Conservation (phyloP, 2,888 invertebrate species). For the Archips xylosteana region DNA sequence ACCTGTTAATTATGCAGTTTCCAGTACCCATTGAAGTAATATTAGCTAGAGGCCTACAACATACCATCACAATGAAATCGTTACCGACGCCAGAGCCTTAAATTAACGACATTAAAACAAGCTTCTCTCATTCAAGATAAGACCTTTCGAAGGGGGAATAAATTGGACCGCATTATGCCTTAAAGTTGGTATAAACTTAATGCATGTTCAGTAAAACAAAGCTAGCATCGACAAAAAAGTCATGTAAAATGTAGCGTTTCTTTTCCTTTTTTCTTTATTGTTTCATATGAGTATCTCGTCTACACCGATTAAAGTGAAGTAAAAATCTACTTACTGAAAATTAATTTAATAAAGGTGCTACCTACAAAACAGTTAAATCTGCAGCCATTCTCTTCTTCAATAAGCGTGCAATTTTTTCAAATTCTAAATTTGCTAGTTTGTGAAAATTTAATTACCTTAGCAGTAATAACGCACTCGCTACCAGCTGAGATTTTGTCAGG, state of each 20-base stretch:
- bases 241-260: background rate
- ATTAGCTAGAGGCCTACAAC: conserved; percentile 42
- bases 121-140: conserved; percentile 79
- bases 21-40: conserved; percentile 46
- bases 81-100: conserved; percentile 68
- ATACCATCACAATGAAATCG: conserved; percentile 71
- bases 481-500: too few species aligned
- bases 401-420: too few species aligned
- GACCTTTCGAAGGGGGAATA: conserved; percentile 72
- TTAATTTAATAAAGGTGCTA: too few species aligned
- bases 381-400: too few species aligned
- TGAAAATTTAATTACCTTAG: too few species aligned
- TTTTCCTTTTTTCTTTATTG: too few species aligned
- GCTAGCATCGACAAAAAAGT: background rate
- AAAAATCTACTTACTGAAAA: too few species aligned
- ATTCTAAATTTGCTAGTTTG: too few species aligned
- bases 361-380: too few species aligned
- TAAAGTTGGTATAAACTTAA: conserved; percentile 41
- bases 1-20: conserved; percentile 45
- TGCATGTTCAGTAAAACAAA: background rate
- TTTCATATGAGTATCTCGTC: too few species aligned
- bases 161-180: conserved; percentile 70
- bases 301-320: too few species aligned
- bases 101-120: conserved; percentile 80
- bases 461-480: too few species aligned